These are phyloP conservation scores for Syrphus vitripennis DNA, from an alignment of 2,888 invertebrate species.

Conservation along the genomic window DNA sequence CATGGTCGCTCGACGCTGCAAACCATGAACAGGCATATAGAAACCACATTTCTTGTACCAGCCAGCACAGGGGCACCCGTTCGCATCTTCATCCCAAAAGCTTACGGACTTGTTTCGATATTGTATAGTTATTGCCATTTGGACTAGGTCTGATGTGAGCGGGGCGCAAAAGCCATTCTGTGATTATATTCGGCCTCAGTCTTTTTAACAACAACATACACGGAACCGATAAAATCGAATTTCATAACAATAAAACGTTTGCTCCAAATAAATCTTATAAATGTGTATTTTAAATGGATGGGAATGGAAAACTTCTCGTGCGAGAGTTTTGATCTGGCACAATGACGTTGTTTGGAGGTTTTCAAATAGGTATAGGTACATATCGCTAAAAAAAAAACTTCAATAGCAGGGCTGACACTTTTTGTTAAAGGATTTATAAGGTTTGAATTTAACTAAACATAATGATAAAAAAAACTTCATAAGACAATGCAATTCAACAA, in stretches of 20 bases:
- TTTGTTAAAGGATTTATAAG: no score
- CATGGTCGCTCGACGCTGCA: background rate
- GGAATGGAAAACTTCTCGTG: conserved; percentile 44
- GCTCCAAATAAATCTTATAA: conserved; percentile 55
- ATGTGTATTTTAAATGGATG: conserved; percentile 35
- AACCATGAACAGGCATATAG: background rate
- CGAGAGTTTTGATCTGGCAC: conserved; percentile 27
- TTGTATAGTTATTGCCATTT: background rate
- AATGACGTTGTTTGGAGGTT: background rate
- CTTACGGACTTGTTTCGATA: conserved; percentile 48
- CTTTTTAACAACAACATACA: conserved; percentile 29
- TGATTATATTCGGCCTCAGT: conserved; percentile 36
- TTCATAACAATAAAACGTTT: conserved; percentile 66
- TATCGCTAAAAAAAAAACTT: no score
- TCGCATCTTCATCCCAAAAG: conserved; percentile 55
- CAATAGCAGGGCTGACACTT: no score
- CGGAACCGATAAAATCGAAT: conserved; percentile 71
- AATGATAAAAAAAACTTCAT: no score
- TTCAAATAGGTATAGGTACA: no score
- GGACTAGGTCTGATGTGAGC: conserved; percentile 51
- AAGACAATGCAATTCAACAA: no score
- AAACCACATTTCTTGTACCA: conserved; percentile 65
- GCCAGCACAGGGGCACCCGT: conserved; percentile 46
- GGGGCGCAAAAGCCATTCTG: background rate
- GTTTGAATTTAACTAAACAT: no score